Percentiles rank a stretch among this genome's conserved stretches.
These are phyloP conservation scores for Scolopax mira DNA, from an alignment of 2,113 vertebrate genomes.

Conservation along the genomic window DNA sequence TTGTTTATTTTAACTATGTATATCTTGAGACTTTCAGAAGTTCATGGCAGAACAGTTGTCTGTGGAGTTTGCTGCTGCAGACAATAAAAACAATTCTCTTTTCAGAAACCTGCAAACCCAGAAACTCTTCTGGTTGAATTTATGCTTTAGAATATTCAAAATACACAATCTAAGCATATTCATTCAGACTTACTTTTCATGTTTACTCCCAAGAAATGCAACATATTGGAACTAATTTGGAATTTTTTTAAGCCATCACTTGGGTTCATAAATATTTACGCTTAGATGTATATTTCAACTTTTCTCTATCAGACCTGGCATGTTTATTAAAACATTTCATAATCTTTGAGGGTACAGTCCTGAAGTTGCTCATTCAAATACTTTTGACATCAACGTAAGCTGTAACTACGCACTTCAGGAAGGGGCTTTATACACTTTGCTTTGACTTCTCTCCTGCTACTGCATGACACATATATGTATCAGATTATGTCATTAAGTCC, in stretches of 20 bases:
- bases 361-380: neutral
- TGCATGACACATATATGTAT: neutral
- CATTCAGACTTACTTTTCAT: neutral
- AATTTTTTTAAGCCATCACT: neutral
- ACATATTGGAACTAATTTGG: neutral
- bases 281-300: neutral
- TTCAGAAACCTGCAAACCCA: neutral
- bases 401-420: neutral
- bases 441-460: neutral
- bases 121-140: neutral
- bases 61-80: neutral
- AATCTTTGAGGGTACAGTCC: neutral
- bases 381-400: neutral
- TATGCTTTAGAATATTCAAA: neutral
- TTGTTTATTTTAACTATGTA: neutral
- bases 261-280: neutral
- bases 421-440: neutral
- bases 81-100: neutral
- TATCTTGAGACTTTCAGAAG: neutral
- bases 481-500: neutral
- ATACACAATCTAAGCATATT: neutral
- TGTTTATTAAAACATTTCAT: constrained; percentile 4
- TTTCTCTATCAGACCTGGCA: neutral
- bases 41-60: neutral
- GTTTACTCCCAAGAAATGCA: neutral